phyloP scores from a whole-genome alignment of 2,113 vertebrate genomes.

The Polypterus senegalus region DNA sequence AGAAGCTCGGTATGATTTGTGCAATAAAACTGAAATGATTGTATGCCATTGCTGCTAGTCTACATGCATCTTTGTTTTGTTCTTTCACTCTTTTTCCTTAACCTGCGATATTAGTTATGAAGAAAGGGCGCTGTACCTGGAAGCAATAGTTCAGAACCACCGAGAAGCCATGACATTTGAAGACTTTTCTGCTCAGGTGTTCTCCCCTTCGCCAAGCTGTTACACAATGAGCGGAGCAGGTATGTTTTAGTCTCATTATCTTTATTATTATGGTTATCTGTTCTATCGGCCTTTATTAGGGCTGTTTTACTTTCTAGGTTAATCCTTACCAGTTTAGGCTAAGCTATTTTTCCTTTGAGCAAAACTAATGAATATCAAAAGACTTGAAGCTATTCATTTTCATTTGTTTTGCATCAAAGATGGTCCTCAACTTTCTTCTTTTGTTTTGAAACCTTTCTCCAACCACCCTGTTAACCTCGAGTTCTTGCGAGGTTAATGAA shows the following conservation, averaged over 20 bases:
- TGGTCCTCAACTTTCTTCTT: slow-evolving; percentile 28
- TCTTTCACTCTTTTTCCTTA: slow-evolving; percentile 48
- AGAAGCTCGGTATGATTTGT: no score
- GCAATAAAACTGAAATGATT: no score
- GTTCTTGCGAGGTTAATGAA: slow-evolving; percentile 61
- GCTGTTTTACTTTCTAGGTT: slow-evolving; percentile 60
- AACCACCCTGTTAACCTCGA: slow-evolving; percentile 53
- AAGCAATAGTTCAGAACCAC: slow-evolving; percentile 94
- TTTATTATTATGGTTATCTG: slow-evolving; percentile 18
- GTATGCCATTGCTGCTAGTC: no score
- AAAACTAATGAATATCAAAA: slow-evolving; percentile 71
- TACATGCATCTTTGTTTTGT: neutral
- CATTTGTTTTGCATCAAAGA: slow-evolving; percentile 62
- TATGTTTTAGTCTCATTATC: slow-evolving; percentile 54
- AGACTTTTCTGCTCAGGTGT: slow-evolving; percentile 92
- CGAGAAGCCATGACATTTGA: slow-evolving; percentile 93
- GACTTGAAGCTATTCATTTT: slow-evolving; percentile 60
- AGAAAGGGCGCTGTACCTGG: slow-evolving; percentile 87
- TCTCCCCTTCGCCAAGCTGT: slow-evolving; percentile 77
- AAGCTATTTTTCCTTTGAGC: slow-evolving; percentile 45
- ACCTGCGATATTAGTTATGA: slow-evolving; percentile 66
- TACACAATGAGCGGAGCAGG: slow-evolving; percentile 78
- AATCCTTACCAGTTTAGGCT: slow-evolving; percentile 56
- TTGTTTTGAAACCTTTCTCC: slow-evolving; percentile 39
- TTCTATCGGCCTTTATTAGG: slow-evolving; percentile 51